Conservation (phyloP, 1,140 invertebrate genomes). For the Tetranychus cinnabarinus region DNA sequence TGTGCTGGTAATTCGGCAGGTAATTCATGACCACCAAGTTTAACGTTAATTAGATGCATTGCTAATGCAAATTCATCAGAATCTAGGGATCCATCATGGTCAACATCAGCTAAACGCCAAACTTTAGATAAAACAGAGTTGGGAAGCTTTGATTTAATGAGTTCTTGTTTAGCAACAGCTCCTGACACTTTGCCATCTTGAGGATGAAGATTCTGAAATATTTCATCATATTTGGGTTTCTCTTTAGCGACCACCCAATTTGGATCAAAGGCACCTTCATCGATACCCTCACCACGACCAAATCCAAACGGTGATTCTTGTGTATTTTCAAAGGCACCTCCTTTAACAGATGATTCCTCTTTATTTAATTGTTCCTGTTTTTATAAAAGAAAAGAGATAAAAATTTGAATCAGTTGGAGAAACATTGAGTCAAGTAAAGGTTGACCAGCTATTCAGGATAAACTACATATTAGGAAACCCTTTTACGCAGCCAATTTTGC, state of each 20-base stretch:
- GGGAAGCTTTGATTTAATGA: constrained; percentile 95
- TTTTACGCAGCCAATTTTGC: no score
- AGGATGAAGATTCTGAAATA: constrained; percentile 61
- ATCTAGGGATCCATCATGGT: constrained; percentile 86
- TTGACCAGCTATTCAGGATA: no score
- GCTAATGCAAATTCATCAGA: constrained; percentile 92
- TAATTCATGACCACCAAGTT: constrained; percentile 80
- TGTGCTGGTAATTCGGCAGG: constrained; percentile 72
- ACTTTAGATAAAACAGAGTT: constrained; percentile 90
- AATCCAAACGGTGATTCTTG: constrained; percentile 48
- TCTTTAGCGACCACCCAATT: constrained; percentile 92
- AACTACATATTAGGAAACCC: no score
- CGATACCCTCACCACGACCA: constrained; percentile 81
- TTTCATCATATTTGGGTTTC: constrained; percentile 58
- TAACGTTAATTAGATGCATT: constrained; percentile 89
- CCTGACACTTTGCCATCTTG: constrained; percentile 86
- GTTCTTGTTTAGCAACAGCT: constrained; percentile 46
- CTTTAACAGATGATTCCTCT: constrained; percentile 10
- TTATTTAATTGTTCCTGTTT: constrained; percentile 13
- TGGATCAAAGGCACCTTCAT: constrained; percentile 76
- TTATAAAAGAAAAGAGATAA: no score
- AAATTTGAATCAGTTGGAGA: no score
- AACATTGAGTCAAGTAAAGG: no score
- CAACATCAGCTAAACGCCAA: constrained; percentile 91
- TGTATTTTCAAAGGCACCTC: constrained; percentile 13